These are phyloP conservation scores for Ischnus inquisitorius DNA, from an alignment of 2,888 invertebrate species.

Conservation along the genomic window DNA sequence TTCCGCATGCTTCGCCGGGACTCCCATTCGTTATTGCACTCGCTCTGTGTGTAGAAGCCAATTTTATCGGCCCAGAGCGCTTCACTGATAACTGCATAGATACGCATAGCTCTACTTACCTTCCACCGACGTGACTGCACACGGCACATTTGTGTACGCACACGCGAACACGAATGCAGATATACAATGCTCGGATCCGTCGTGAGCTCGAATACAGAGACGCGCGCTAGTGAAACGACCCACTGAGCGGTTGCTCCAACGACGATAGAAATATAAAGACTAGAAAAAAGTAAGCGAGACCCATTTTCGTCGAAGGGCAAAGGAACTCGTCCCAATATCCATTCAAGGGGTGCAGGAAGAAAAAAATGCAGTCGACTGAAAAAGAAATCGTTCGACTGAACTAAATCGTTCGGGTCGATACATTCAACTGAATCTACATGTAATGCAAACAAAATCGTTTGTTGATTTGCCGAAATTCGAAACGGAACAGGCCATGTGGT, in stretches of 20 bases:
- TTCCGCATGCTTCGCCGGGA: conserved; percentile 4
- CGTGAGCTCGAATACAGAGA: background rate
- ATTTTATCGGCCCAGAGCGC: conserved; percentile 51
- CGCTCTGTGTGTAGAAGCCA: background rate
- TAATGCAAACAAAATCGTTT: no score
- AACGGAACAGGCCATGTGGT: no score
- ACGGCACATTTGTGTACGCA: background rate
- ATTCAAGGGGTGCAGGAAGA: no score
- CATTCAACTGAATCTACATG: no score
- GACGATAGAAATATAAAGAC: background rate
- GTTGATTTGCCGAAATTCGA: no score
- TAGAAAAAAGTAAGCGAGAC: background rate
- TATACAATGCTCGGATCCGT: background rate
- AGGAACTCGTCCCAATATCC: no score
- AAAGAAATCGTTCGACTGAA: no score
- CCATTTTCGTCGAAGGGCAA: no score
- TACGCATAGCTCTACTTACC: background rate
- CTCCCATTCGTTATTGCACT: conserved; percentile 54
- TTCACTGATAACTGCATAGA: background rate
- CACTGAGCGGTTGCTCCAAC: background rate
- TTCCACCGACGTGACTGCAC: background rate
- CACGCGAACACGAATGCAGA: background rate
- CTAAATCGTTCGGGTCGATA: no score
- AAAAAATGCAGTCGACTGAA: no score
- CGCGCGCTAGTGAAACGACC: background rate